These are phyloP conservation scores for Bufo gargarizans DNA, from an alignment of 2,113 vertebrate genomes.

Conservation along the genomic window DNA sequence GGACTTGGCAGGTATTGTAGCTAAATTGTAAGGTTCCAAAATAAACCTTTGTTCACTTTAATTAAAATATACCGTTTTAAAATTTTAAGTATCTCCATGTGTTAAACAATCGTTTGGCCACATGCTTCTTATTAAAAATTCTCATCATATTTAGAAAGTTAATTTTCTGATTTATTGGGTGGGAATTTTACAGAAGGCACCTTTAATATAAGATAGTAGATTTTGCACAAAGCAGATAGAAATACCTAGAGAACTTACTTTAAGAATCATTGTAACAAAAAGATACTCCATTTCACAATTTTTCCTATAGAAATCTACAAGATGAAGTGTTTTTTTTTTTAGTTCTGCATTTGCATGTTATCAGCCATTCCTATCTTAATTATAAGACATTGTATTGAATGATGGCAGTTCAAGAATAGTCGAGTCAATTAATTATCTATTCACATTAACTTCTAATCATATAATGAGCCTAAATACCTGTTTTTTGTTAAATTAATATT, in stretches of 20 bases:
- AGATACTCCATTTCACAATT: not conserved
- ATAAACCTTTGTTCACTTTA: no score
- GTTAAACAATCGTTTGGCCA: no score
- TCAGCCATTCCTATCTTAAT: slow-evolving; percentile 28
- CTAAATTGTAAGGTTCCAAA: no score
- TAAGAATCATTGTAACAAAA: not conserved
- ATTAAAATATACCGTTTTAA: no score
- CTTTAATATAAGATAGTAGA: no score
- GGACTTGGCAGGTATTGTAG: no score
- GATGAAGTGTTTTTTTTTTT: slow-evolving; percentile 7
- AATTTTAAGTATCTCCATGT: no score
- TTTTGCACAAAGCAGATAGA: no score
- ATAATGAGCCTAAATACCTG: not conserved
- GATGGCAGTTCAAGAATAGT: slow-evolving; percentile 39
- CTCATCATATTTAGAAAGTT: no score
- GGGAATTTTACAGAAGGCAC: no score
- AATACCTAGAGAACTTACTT: not conserved
- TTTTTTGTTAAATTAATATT: slow-evolving; percentile 4
- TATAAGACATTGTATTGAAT: slow-evolving; percentile 33
- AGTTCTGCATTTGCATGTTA: not conserved
- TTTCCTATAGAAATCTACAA: not conserved
- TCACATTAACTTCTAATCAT: slow-evolving; percentile 22
- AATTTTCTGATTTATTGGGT: no score
- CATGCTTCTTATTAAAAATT: no score
- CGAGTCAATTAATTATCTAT: slow-evolving; percentile 33